These are phyloP conservation scores for Fopius arisanus DNA, from an alignment of 1,140 invertebrate genomes.

Conservation along the genomic window DNA sequence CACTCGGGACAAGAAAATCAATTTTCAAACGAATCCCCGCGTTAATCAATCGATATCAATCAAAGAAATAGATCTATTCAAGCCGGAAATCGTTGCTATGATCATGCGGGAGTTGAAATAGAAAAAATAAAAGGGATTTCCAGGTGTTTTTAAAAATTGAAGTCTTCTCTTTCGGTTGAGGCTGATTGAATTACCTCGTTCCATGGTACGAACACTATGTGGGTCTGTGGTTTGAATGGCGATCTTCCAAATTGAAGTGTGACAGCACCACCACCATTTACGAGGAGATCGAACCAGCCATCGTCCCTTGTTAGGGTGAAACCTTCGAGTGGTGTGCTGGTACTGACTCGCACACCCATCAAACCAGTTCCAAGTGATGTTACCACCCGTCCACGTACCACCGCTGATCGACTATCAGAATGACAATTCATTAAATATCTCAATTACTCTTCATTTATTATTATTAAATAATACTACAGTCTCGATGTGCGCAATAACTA, in stretches of 20 bases:
- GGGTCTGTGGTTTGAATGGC: slow-evolving; percentile 88
- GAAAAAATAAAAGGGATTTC: neutral
- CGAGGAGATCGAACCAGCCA: slow-evolving; percentile 95
- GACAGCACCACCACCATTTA: slow-evolving; percentile 96
- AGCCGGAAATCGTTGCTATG: too few species aligned
- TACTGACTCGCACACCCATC: slow-evolving; percentile 93
- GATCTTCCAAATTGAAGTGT: slow-evolving; percentile 92
- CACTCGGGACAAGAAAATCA: too few species aligned
- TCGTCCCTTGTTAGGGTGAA: slow-evolving; percentile 92
- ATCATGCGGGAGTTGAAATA: too few species aligned
- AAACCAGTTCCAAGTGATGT: slow-evolving; percentile 90
- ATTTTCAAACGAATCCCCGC: too few species aligned
- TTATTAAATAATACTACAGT: slow-evolving; percentile 22
- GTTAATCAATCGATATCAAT: too few species aligned
- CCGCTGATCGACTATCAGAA: slow-evolving; percentile 86
- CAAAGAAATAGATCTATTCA: too few species aligned
- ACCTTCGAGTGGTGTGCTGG: slow-evolving; percentile 87
- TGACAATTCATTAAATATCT: slow-evolving; percentile 24
- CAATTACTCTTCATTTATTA: too few species aligned
- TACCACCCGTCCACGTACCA: slow-evolving; percentile 92
- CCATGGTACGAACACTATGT: slow-evolving; percentile 95
- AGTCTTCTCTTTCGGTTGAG: neutral
- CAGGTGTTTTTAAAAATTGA: slow-evolving; percentile 1
- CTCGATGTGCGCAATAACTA: slow-evolving; percentile 20
- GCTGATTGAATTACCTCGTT: slow-evolving; percentile 79